Conservation (phyloP, 2,797 vertebrate species). For the Salarias fasciatus region DNA sequence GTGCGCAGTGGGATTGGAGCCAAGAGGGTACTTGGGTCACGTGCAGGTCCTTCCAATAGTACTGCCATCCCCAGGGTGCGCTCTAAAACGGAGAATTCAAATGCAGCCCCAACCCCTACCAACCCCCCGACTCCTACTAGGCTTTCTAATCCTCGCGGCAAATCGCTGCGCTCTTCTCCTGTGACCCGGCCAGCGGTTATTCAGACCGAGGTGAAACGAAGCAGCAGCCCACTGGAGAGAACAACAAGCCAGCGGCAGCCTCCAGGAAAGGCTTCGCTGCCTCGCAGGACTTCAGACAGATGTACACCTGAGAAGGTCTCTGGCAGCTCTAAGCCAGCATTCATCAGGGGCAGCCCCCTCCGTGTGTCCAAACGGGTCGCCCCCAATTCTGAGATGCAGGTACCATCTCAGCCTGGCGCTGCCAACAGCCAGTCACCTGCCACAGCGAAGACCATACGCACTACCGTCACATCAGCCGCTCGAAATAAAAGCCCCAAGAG, state of each 20-base stretch:
- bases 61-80: conserved; percentile 70
- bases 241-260: conserved; percentile 40
- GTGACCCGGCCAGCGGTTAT: conserved; percentile 29
- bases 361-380: conserved; percentile 82
- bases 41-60: conserved; percentile 55
- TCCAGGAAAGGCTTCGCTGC: conserved; percentile 51
- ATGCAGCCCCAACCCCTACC: conserved; percentile 13
- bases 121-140: conserved; percentile 53
- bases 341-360: conserved; percentile 73
- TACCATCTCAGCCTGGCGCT: conserved; percentile 48
- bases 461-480: conserved; percentile 79
- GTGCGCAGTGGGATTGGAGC: conserved; percentile 69
- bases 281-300: conserved; percentile 64
- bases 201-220: conserved; percentile 72
- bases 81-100: conserved; percentile 69
- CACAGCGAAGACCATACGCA: conserved; percentile 83
- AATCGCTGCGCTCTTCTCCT: conserved; percentile 64
- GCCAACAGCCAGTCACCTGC: conserved; percentile 73
- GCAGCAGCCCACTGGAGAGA: conserved; percentile 67
- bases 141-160: conserved; percentile 54
- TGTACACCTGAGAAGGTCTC: conserved; percentile 61
- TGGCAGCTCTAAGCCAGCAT: conserved; percentile 49
- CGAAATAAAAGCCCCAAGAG: conserved; percentile 77
- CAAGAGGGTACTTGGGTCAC: conserved; percentile 74
- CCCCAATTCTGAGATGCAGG: conserved; percentile 73